Evolutionary conservation across 1,140 invertebrate species (phyloP).

Genomic region (Eumeta japonica): DNA sequence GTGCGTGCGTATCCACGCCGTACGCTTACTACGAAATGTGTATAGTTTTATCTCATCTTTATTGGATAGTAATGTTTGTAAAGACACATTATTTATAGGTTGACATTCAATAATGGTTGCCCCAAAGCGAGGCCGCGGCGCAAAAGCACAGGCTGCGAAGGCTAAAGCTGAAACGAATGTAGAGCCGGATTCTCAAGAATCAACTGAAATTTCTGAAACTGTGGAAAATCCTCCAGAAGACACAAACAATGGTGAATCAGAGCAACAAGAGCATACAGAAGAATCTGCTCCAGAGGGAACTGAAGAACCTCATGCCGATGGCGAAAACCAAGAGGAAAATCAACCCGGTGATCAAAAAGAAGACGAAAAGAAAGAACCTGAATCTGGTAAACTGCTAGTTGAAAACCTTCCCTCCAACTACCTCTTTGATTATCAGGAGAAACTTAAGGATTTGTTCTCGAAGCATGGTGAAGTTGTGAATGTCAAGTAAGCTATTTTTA

Average conservation of each 20-base stretch:
- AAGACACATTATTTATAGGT: too few relatives aligned
- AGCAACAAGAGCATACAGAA: slow-evolving; percentile 18
- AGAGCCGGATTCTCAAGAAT: slow-evolving; percentile 22
- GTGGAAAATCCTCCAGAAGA: slow-evolving; percentile 27
- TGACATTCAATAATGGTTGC: too few relatives aligned
- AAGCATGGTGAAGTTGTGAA: slow-evolving; percentile 45
- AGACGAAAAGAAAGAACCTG: slow-evolving; percentile 39
- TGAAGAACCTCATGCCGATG: slow-evolving; percentile 9
- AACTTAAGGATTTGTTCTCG: slow-evolving; percentile 49
- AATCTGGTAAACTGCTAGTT: slow-evolving; percentile 51
- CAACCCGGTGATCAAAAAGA: slow-evolving; percentile 20
- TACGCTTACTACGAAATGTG: too few relatives aligned
- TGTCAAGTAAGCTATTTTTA: slow-evolving; percentile 35
- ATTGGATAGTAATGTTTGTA: slow-evolving; percentile 8
- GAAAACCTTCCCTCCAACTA: slow-evolving; percentile 49
- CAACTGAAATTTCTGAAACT: slow-evolving; percentile 24
- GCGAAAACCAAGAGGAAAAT: slow-evolving; percentile 9
- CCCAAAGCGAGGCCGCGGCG: slow-evolving; percentile 45
- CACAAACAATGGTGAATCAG: slow-evolving; percentile 40
- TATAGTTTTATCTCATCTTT: neutral
- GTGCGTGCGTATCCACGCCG: too few relatives aligned
- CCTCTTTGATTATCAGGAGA: slow-evolving; percentile 50
- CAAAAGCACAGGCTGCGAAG: slow-evolving; percentile 35
- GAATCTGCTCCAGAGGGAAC: slow-evolving; percentile 8
- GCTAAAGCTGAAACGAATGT: slow-evolving; percentile 22